Evolutionary conservation across 2,797 vertebrate species (phyloP), one percentile per base, ranked within the genome.

Genomic region (Tadarida brasiliensis): DNA sequence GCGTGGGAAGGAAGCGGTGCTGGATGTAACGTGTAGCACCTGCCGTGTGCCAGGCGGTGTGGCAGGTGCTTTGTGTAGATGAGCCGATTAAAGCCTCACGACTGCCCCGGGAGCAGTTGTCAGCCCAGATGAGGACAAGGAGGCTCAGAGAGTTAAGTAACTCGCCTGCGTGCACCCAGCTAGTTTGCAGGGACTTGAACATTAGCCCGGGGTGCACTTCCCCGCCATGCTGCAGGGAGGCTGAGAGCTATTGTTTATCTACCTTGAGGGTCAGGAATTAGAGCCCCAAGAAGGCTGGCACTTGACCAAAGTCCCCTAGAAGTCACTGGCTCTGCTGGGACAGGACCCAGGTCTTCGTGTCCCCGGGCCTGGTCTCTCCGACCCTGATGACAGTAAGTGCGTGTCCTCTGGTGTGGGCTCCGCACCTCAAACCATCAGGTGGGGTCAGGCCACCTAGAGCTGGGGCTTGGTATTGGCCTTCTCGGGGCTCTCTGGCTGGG

Each of bases 201-300:
- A 1, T 7, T 33, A 39, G 73, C 49, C 26, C 51, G 68, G 65
- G 8, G 28, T 15, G 22, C 0, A 0, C 59, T 26, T n/a, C n/a
- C 16, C 12, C 0, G 0, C 59, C 10, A 11, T 2, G 11, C 7
- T 20, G 15, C 0, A 0, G 39, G 44, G 67, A 24, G 11, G 33
- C 47, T 0, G 12, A 33, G 74, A 51, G 20, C 47, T 30, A 5
- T 6, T 35, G 4, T 39, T 26, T 24, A 11, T 57, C 61, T 63
- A 11, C 24, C 33, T 33, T n/a, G 7, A 74, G 73, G 3, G 6
- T 78, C 57, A 81, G 74, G 61, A 81, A 92, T 47, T 24, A 44
- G 67, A 87, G 90, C 24, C 7, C 1, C 20, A 70, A 14, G 71
- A 24, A 93, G 11, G 20, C 74, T 44, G 39, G 82, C 44, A 26